Evolutionary conservation across 1,140 invertebrate species (phyloP).

Genomic region (Bombus affinis): DNA sequence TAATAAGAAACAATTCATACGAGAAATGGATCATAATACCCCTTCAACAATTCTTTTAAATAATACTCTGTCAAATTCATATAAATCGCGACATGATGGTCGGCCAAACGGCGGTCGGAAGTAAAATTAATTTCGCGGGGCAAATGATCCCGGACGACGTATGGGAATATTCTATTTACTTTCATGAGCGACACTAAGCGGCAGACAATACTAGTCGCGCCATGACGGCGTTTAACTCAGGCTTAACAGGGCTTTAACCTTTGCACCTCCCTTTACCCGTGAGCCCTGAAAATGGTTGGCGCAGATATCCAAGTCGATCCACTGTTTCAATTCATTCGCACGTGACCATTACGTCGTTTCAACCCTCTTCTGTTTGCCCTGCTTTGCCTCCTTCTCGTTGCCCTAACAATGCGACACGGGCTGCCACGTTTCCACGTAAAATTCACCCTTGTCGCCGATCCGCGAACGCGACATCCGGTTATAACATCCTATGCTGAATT

Average conservation of each 20-base stretch:
- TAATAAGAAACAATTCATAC: no score
- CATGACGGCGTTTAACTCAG: constrained; percentile 66
- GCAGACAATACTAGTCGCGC: constrained; percentile 52
- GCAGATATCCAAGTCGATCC: constrained; percentile 52
- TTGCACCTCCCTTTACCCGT: constrained; percentile 30
- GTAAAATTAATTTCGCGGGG: constrained; percentile 58
- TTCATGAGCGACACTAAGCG: constrained; percentile 62
- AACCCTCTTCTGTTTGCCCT: neutral
- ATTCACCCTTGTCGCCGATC: neutral
- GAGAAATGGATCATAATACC: no score
- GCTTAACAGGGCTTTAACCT: constrained; percentile 62
- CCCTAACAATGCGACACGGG: neutral
- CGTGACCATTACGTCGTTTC: constrained; percentile 13
- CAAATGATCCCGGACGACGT: constrained; percentile 58
- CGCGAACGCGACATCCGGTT: neutral
- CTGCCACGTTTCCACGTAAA: constrained; percentile 3
- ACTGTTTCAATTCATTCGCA: constrained; percentile 58
- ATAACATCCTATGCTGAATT: neutral
- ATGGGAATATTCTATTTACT: constrained; percentile 66
- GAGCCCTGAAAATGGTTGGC: constrained; percentile 52
- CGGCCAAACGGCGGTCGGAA: constrained; percentile 13
- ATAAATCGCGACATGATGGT: constrained; percentile 18
- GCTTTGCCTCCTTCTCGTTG: neutral
- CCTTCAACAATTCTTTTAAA: no score
- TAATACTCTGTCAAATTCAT: no score